Percentiles rank a stretch among this genome's conserved stretches.
These are phyloP conservation scores for Apostichopus californicus DNA, from an alignment of 35 echinoderm and acorn worm genomes.

Conservation along the genomic window DNA sequence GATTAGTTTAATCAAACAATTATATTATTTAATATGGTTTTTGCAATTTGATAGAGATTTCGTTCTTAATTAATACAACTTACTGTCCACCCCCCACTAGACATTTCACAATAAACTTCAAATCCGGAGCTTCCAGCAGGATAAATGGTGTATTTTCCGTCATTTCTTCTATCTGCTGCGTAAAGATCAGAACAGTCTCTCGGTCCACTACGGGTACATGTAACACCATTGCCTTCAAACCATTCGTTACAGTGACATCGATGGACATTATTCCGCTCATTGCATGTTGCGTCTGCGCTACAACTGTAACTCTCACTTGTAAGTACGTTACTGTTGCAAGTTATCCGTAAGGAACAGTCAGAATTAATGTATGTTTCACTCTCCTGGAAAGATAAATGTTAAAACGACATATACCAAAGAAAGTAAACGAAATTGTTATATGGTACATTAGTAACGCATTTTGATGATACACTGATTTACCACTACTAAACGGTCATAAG, in stretches of 20 bases:
- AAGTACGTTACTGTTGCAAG: background rate
- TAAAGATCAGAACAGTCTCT: too few relatives aligned
- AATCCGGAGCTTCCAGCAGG: too few relatives aligned
- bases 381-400: background rate
- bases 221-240: background rate
- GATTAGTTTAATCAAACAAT: too few relatives aligned
- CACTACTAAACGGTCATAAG: background rate
- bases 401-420: background rate
- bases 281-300: background rate
- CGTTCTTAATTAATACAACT: too few relatives aligned
- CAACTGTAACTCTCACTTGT: conserved; percentile 5
- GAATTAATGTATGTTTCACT: background rate
- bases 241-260: background rate
- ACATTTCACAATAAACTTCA: too few relatives aligned
- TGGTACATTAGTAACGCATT: background rate
- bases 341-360: background rate
- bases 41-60: too few relatives aligned
- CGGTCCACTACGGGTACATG: background rate
- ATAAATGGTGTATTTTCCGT: too few relatives aligned
- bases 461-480: background rate
- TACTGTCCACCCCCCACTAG: too few relatives aligned
- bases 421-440: background rate
- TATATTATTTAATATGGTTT: too few relatives aligned
- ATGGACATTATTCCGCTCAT: background rate
- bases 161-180: too few relatives aligned